A percentile compares a stretch with the other conserved stretches of the same genome.
phyloP scores from a whole-genome alignment of 2,888 invertebrate species.

The Oligia strigilis region DNA sequence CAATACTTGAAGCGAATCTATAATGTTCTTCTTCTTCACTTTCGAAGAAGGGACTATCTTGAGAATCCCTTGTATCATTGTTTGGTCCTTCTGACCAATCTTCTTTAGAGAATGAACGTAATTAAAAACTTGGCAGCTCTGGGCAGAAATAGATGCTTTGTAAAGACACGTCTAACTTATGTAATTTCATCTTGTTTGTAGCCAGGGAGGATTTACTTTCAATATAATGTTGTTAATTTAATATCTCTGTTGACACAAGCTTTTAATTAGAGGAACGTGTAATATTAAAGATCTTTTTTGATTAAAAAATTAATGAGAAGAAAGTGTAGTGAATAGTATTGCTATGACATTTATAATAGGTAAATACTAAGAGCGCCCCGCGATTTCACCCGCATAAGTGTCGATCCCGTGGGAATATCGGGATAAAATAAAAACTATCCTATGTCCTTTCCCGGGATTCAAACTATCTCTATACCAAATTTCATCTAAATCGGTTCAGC shows the following conservation, averaged over 20 bases:
- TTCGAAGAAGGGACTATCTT: no score
- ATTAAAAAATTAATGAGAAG: not conserved
- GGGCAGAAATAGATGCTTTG: conserved; percentile 53
- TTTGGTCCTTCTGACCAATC: conserved; percentile 26
- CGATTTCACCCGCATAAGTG: no score
- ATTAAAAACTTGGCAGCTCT: conserved; percentile 68
- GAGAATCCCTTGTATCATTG: no score
- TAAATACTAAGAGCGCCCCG: not conserved
- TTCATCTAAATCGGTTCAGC: no score
- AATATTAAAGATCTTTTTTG: not conserved
- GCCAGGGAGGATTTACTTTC: conserved; percentile 39
- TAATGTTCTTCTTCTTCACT: no score
- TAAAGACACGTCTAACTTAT: conserved; percentile 62
- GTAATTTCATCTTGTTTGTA: conserved; percentile 46
- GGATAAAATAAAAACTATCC: no score
- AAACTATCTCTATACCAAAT: no score
- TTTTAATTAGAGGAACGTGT: conserved; percentile 15
- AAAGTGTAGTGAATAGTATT: not conserved
- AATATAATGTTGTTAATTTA: conserved; percentile 37
- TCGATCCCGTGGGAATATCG: no score
- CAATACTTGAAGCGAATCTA: no score
- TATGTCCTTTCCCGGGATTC: no score
- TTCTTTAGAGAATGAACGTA: conserved; percentile 43
- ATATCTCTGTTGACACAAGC: conserved; percentile 7
- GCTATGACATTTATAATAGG: not conserved